These are phyloP conservation scores for Parnassius glacialis DNA, from an alignment of 2,888 invertebrate genomes.

Conservation along the genomic window DNA sequence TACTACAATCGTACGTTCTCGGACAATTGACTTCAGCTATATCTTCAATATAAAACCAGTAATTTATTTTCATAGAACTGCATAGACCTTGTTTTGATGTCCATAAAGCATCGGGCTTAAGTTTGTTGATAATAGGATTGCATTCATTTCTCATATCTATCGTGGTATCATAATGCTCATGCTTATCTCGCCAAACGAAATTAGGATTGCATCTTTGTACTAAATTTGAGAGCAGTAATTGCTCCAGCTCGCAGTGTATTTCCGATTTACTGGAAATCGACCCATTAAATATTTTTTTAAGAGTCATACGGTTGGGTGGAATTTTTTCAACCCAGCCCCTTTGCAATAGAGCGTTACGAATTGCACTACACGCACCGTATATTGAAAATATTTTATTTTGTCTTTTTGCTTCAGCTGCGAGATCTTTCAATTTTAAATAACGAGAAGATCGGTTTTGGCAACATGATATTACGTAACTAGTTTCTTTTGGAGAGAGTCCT, in stretches of 20 bases:
- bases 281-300: slow-evolving; percentile 56
- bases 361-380: slow-evolving; percentile 71
- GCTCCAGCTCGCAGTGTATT: slow-evolving; percentile 57
- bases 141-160: slow-evolving; percentile 50
- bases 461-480: slow-evolving; percentile 54
- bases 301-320: slow-evolving; percentile 60
- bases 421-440: slow-evolving; percentile 59
- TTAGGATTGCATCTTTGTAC: slow-evolving; percentile 58
- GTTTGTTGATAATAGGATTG: slow-evolving; percentile 58
- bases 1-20: slow-evolving; percentile 84
- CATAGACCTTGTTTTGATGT: slow-evolving; percentile 74
- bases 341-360: slow-evolving; percentile 81
- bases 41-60: slow-evolving; percentile 83
- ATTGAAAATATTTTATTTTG: slow-evolving; percentile 79
- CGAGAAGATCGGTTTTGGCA: slow-evolving; percentile 53
- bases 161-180: slow-evolving; percentile 40
- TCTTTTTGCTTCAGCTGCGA: slow-evolving; percentile 71
- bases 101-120: slow-evolving; percentile 62
- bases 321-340: slow-evolving; percentile 89
- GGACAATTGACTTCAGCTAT: slow-evolving; percentile 86
- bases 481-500: slow-evolving; percentile 64
- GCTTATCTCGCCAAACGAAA: slow-evolving; percentile 64
- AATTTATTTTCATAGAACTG: slow-evolving; percentile 79
- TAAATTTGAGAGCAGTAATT: slow-evolving; percentile 63
- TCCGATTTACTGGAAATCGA: slow-evolving; percentile 44